Evolutionary conservation across 2,113 vertebrate species (phyloP).

Genomic region (Catagonus wagneri): DNA sequence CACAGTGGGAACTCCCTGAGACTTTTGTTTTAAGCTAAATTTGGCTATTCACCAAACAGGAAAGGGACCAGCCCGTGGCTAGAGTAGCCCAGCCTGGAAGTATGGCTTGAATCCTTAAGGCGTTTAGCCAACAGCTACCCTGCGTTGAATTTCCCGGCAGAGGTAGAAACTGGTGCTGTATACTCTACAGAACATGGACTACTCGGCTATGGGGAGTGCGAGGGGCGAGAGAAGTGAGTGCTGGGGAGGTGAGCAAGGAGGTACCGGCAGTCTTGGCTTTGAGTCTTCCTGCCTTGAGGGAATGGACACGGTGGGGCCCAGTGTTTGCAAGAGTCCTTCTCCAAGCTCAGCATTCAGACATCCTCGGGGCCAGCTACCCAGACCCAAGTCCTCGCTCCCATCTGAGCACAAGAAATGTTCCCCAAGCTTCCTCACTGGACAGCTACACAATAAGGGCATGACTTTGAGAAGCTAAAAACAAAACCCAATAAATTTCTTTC

Average conservation of each 20-base stretch:
- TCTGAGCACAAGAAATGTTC: constrained; percentile 46
- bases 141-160: constrained; percentile 18
- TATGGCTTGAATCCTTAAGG: not conserved
- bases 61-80: not conserved
- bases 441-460: not conserved
- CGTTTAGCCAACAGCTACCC: constrained; percentile 22
- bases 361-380: not conserved
- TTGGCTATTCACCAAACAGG: constrained; percentile 35
- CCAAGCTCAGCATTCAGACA: constrained; percentile 1
- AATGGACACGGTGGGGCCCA: not conserved
- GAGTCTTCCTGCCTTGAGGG: not conserved
- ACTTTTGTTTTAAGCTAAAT: constrained; percentile 42
- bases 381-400: not conserved
- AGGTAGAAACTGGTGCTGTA: constrained; percentile 47
- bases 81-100: not conserved
- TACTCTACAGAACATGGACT: not conserved
- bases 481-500: constrained; percentile 5
- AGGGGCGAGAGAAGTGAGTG: not conserved
- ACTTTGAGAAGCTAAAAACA: constrained; percentile 4
- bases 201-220: not conserved
- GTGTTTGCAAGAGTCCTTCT: not conserved
- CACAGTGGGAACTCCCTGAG: too few species aligned
- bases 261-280: not conserved
- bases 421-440: constrained; percentile 11
- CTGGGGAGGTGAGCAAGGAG: not conserved